Conservation (phyloP, 1,140 invertebrate species). For the Ceratina australensis region DNA sequence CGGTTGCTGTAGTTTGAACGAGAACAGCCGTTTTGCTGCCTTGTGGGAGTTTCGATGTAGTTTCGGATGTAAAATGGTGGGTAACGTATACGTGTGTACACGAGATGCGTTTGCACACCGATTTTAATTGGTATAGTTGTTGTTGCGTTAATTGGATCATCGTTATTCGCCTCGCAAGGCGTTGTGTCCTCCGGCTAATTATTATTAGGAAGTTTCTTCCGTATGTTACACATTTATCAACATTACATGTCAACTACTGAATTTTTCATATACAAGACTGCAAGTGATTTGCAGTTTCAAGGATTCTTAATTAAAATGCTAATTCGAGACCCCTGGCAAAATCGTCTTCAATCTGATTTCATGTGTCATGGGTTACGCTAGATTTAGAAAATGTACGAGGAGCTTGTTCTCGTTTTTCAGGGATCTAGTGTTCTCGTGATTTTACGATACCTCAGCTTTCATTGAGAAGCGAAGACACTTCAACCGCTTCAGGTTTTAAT, state of each 20-base stretch:
- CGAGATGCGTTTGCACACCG: neutral
- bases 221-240: too few species aligned
- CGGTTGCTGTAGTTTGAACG: slow-evolving; percentile 1
- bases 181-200: neutral
- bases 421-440: neutral
- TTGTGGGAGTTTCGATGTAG: neutral
- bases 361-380: too few species aligned
- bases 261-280: too few species aligned
- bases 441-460: neutral
- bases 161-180: neutral
- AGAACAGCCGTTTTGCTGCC: neutral
- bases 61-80: neutral
- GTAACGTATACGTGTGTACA: too few species aligned
- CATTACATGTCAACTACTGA: too few species aligned
- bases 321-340: too few species aligned
- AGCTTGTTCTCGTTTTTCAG: neutral
- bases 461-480: neutral
- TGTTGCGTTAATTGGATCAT: neutral
- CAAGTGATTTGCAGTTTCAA: too few species aligned
- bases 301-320: too few species aligned
- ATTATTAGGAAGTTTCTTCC: too few species aligned
- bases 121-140: neutral
- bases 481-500: slow-evolving; percentile 5
- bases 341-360: too few species aligned
- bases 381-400: neutral